A percentile compares a stretch with the other conserved stretches of the same genome.
Evolutionary conservation across 2,797 vertebrate genomes (phyloP).

Genomic region (Sebastes hopkinsi): DNA sequence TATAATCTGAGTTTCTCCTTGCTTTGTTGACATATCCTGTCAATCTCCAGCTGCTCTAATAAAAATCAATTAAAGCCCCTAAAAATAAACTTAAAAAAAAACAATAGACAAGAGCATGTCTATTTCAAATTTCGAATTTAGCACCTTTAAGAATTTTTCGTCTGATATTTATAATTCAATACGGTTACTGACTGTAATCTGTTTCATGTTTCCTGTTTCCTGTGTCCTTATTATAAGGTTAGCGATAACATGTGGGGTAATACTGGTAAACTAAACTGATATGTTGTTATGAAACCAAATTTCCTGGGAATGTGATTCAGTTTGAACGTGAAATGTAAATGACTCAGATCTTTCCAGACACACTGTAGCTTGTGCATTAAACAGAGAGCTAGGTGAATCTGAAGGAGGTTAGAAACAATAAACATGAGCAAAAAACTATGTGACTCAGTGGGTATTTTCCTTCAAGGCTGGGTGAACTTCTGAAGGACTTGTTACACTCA

Average conservation of each 20-base stretch:
- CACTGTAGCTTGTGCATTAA: not conserved
- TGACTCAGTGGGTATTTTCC: constrained; percentile 46
- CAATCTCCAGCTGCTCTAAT: too few relatives aligned
- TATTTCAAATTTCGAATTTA: too few relatives aligned
- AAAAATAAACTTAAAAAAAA: too few relatives aligned
- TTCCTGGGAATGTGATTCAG: not conserved
- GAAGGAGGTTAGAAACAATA: constrained; percentile 8
- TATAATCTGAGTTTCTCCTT: too few relatives aligned
- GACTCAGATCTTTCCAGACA: not conserved
- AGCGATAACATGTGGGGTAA: not conserved
- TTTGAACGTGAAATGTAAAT: constrained; percentile 10
- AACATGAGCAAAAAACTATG: constrained; percentile 15
- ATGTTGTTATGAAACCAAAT: not conserved
- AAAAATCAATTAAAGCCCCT: too few relatives aligned
- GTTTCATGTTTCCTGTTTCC: not conserved
- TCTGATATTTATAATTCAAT: not conserved
- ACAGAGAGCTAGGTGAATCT: constrained; percentile 4
- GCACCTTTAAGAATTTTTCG: not conserved
- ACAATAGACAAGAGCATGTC: too few relatives aligned
- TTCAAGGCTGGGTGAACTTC: constrained; percentile 51
- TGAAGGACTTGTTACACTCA: constrained; percentile 60
- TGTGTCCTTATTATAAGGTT: not conserved
- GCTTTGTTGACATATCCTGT: too few relatives aligned
- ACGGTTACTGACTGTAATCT: not conserved
- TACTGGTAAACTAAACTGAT: not conserved